Evolutionary conservation across 2,797 vertebrate genomes (phyloP).

Genomic region (Gymnoscopelus microlampas): DNA sequence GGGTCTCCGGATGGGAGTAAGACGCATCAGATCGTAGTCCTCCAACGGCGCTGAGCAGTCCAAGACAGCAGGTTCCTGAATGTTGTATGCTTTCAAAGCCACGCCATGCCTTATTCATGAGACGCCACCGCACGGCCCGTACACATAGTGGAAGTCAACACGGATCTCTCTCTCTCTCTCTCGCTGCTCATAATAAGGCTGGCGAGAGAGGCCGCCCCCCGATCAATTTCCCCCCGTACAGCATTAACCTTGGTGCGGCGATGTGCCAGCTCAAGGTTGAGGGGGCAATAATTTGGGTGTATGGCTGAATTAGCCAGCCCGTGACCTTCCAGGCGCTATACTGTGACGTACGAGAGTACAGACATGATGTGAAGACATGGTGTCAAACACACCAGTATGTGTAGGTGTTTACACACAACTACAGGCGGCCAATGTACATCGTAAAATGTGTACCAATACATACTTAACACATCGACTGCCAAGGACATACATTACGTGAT

Average conservation of each 20-base stretch:
- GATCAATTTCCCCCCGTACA: constrained; percentile 72
- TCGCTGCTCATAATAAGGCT: constrained; percentile 62
- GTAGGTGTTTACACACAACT: constrained; percentile 8
- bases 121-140: constrained; percentile 46
- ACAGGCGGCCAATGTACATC: not conserved
- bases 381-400: constrained; percentile 33
- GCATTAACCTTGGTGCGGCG: constrained; percentile 78
- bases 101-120: constrained; percentile 78
- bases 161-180: constrained; percentile 41
- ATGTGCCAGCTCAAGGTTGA: constrained; percentile 77
- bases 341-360: constrained; percentile 46
- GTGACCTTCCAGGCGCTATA: constrained; percentile 65
- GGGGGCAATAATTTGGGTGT: constrained; percentile 70
- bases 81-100: constrained; percentile 61
- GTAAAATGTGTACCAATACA: too few relatives aligned
- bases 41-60: constrained; percentile 45
- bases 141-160: constrained; percentile 60
- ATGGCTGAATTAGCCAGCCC: constrained; percentile 65
- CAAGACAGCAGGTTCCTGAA: constrained; percentile 72
- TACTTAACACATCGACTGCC: too few relatives aligned
- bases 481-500: too few relatives aligned
- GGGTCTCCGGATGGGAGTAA: constrained; percentile 62
- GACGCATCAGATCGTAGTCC: constrained; percentile 25
- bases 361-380: constrained; percentile 46
- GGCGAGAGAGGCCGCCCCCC: constrained; percentile 47